A percentile compares a stretch with the other conserved stretches of the same genome.
Conservation (phyloP, 2,113 vertebrate genomes). For the Dromas ardeola region DNA sequence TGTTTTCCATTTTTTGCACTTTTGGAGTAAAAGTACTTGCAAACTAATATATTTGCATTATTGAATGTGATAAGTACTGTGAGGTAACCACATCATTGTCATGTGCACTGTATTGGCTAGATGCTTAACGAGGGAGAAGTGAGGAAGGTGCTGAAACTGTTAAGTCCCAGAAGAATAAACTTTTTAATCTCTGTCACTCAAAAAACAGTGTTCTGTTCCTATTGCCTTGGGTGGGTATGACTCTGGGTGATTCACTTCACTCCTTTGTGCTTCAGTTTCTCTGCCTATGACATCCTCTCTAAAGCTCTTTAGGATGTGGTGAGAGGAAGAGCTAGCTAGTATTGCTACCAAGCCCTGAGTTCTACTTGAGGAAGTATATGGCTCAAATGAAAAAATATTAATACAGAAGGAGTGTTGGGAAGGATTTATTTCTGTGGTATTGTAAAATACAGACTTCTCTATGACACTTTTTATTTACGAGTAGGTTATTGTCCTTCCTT, state of each 20-base stretch:
- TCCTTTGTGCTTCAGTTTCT: not conserved
- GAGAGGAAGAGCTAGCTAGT: not conserved
- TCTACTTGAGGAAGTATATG: not conserved
- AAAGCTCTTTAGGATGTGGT: not conserved
- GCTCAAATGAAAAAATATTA: not conserved
- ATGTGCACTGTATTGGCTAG: not conserved
- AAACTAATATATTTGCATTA: not conserved
- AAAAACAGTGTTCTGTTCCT: not conserved
- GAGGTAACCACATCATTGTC: not conserved
- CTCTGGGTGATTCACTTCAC: not conserved
- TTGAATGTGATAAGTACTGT: not conserved
- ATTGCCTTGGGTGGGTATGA: not conserved
- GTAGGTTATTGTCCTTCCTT: not conserved
- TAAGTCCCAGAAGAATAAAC: not conserved
- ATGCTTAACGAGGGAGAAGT: not conserved
- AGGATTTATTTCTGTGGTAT: not conserved
- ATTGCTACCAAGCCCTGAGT: not conserved
- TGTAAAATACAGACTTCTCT: not conserved
- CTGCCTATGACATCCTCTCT: not conserved
- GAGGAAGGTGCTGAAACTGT: not conserved
- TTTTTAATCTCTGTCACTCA: not conserved
- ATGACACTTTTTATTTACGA: rapidly evolving
- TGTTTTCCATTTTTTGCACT: not conserved
- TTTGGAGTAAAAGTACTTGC: not conserved
- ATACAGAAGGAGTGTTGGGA: not conserved